Evolutionary conservation across 1,140 invertebrate species (phyloP).

Genomic region (Drosophila azteca): DNA sequence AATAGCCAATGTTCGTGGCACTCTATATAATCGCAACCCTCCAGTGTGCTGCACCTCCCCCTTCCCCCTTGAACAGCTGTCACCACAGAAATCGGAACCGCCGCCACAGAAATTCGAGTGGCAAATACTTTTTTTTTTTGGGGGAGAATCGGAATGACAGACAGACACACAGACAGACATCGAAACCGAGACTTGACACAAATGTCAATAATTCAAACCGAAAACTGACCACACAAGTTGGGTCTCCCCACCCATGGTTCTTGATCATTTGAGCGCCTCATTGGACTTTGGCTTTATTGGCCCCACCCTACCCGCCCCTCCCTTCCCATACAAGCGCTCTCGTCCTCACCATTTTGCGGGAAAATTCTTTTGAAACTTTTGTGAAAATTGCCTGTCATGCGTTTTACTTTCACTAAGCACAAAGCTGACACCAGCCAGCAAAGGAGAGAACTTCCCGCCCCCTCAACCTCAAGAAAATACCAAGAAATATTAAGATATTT

Average conservation of each 20-base stretch:
- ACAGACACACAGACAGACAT: no score
- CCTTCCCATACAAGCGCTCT: not conserved
- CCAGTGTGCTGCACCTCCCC: not conserved
- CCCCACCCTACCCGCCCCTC: not conserved
- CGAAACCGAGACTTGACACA: conserved; percentile 44
- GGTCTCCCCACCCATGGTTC: not conserved
- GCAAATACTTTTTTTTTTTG: conserved; percentile 39
- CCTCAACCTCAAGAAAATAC: not conserved
- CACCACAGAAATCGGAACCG: conserved; percentile 52
- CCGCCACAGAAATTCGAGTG: conserved; percentile 68
- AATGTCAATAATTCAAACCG: conserved; percentile 72
- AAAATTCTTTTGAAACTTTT: conserved; percentile 54
- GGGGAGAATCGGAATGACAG: not conserved
- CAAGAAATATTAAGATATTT: conserved; percentile 76
- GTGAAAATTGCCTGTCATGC: conserved; percentile 73
- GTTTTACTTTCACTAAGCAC: conserved; percentile 63
- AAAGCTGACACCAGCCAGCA: conserved; percentile 17
- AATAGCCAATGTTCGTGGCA: conserved; percentile 32
- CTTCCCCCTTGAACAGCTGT: conserved; percentile 13
- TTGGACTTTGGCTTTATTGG: conserved; percentile 58
- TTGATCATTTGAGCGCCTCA: conserved; percentile 66
- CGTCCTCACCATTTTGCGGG: conserved; percentile 21
- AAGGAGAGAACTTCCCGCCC: not conserved
- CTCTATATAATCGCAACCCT: conserved; percentile 23
- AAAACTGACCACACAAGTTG: conserved; percentile 48